Evolutionary conservation across 2,797 vertebrate species (phyloP).

Genomic region (Crax fasciolata): DNA sequence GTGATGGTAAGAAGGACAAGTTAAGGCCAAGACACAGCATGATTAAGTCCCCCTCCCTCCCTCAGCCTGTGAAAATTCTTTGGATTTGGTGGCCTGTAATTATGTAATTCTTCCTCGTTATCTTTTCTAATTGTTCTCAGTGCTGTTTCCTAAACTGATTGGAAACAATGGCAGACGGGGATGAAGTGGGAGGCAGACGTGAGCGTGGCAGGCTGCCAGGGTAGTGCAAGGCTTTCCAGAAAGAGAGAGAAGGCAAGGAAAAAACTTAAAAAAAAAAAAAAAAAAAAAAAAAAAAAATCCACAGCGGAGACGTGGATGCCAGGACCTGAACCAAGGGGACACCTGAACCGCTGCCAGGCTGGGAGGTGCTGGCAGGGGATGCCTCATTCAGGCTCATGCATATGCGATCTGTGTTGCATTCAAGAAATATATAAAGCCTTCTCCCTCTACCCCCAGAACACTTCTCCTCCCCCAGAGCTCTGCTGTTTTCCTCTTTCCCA

Average conservation of each 20-base stretch:
- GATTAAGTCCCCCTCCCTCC: conserved; percentile 4
- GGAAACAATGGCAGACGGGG: conserved; percentile 84
- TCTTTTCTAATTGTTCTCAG: conserved; percentile 88
- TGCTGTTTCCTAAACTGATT: conserved; percentile 84
- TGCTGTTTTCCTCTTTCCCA: conserved; percentile 64
- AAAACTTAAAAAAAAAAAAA: not conserved
- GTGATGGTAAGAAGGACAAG: not conserved
- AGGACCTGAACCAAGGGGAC: conserved; percentile 2
- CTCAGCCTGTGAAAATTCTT: conserved; percentile 63
- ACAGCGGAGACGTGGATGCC: not conserved
- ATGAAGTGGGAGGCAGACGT: conserved; percentile 78
- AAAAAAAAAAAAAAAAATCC: not conserved
- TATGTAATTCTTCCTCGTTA: conserved; percentile 88
- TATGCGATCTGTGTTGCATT: not conserved
- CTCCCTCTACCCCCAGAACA: not conserved
- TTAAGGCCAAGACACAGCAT: not conserved
- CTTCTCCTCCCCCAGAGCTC: not conserved
- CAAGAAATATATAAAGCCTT: not conserved
- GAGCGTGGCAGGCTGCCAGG: conserved; percentile 74
- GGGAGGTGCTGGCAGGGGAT: not conserved
- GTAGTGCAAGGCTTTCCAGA: not conserved
- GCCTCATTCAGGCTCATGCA: not conserved
- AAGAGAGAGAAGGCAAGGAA: not conserved
- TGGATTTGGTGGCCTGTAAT: conserved; percentile 82
- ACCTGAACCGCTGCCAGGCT: conserved; percentile 23